Base-by-base conservation (phyloP, 2,797 vertebrate genomes). In the Eulemur coronatus region DNA sequence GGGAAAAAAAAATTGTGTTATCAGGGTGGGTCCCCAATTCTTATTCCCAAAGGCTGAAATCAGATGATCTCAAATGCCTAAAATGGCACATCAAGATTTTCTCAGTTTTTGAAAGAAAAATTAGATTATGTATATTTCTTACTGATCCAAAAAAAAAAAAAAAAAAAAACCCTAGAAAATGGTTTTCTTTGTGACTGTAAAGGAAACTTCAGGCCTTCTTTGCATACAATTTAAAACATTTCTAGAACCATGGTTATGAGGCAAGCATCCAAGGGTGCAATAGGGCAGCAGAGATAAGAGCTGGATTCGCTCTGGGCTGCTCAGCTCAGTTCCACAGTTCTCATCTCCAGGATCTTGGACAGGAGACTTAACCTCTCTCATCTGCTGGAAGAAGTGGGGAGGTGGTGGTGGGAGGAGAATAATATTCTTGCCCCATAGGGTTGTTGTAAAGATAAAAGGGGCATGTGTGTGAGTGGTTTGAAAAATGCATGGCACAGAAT, bases 51-150 rank as follows among this genome's bases (percentile, higher is more conserved):
- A 65, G 38, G 63, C 43, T 75, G 41, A 93, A 91, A 59, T 33
- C 28, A 8, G 30, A 33, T 52, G 17, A 52, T 41, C 17, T 89
- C 50, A 67, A 61, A 41, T 22, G 12, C 48, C 12, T 52, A 35
- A 81, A 81, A 67, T 7, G 7, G 17, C 4, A 80, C 7, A 4
- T 76, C n/a, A 35, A 26, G 26, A 7, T 61, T 86, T 92, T 94
- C 81, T 67, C 43, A 35, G 43, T 85, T 20, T 79, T 91, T 55
- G 41, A 67, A 88, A 89, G 70, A 65, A 85, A 88, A 70, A 84
- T 26, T 57, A 61, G n/a, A 24, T 67, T 24, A 28, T 48, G 2
- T 63, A 4, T 50, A 4, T 33, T 22, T 46, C 20, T 75, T 69
- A 57, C 33, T 9, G 1, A 88, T 20, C 5, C 35, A 55, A 57